Evolutionary conservation across 2,888 invertebrate genomes (phyloP).

Genomic region (Andrena trimmerana): DNA sequence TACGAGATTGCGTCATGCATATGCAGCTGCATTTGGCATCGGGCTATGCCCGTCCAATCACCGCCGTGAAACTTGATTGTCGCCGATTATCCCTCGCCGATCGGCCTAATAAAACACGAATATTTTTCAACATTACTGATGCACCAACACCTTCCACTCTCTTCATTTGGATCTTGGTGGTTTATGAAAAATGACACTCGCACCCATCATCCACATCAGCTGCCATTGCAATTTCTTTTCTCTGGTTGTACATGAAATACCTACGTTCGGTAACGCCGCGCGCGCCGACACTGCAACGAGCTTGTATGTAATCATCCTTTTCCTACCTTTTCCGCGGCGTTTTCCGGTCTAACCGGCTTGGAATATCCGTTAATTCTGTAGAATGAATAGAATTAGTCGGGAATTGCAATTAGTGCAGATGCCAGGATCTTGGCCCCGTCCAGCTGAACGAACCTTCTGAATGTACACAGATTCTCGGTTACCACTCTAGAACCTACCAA

Average conservation of each 20-base stretch:
- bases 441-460: slow-evolving; percentile 78
- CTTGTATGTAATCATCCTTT: no score
- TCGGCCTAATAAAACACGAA: slow-evolving; percentile 80
- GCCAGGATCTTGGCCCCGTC: slow-evolving; percentile 60
- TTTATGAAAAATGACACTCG: slow-evolving; percentile 41
- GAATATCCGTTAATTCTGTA: background rate
- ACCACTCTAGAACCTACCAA: no score
- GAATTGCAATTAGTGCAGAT: background rate
- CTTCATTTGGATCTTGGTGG: slow-evolving; percentile 47
- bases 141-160: slow-evolving; percentile 7
- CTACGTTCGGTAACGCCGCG: background rate
- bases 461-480: slow-evolving; percentile 74
- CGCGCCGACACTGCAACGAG: no score
- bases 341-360: background rate
- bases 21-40: slow-evolving; percentile 83
- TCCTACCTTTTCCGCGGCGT: no score
- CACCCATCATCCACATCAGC: background rate
- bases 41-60: slow-evolving; percentile 79
- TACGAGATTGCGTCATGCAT: slow-evolving; percentile 84
- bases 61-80: slow-evolving; percentile 83
- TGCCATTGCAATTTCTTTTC: background rate
- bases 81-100: slow-evolving; percentile 82
- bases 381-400: background rate
- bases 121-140: slow-evolving; percentile 67
- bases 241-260: background rate